Conservation (phyloP, 1,140 invertebrate genomes). For the Drosophila azteca region DNA sequence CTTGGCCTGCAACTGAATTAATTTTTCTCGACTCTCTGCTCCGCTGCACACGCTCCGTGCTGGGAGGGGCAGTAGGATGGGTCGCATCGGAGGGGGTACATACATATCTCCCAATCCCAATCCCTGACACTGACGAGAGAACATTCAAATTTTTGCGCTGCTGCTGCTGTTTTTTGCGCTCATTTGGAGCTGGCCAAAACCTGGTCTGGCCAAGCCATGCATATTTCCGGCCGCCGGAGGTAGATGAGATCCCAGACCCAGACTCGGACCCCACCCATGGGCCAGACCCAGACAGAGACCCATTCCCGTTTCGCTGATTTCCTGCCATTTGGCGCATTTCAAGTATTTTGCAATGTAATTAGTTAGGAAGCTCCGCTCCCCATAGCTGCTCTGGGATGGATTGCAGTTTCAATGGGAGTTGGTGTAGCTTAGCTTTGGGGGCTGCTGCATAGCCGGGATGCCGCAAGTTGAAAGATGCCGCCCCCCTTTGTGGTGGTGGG, state of each 20-base stretch:
- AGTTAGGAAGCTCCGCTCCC: constrained; percentile 34
- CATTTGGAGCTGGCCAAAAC: constrained; percentile 73
- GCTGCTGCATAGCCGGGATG: constrained; percentile 66
- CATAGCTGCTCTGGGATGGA: neutral
- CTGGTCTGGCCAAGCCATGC: constrained; percentile 62
- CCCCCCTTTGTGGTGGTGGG: constrained; percentile 34
- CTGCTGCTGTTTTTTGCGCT: constrained; percentile 17
- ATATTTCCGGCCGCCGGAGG: constrained; percentile 66
- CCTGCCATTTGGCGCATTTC: constrained; percentile 55
- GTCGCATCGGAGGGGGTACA: constrained; percentile 6
- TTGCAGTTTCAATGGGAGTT: constrained; percentile 1
- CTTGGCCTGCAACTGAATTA: constrained; percentile 71
- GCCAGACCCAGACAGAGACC: constrained; percentile 14
- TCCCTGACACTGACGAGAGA: constrained; percentile 64
- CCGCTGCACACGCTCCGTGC: constrained; percentile 53
- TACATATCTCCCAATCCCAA: constrained; percentile 41
- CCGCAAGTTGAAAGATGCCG: constrained; percentile 77
- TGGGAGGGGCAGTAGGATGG: neutral
- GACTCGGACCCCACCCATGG: constrained; percentile 3
- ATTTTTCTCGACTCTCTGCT: constrained; percentile 64
- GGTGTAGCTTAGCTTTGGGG: constrained; percentile 30
- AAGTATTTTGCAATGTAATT: constrained; percentile 76
- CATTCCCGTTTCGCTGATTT: constrained; percentile 67
- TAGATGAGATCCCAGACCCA: constrained; percentile 23
- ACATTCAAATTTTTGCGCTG: constrained; percentile 68